phyloP scores from a whole-genome alignment of 2,888 invertebrate species.

The Lampropteryx suffumata region DNA sequence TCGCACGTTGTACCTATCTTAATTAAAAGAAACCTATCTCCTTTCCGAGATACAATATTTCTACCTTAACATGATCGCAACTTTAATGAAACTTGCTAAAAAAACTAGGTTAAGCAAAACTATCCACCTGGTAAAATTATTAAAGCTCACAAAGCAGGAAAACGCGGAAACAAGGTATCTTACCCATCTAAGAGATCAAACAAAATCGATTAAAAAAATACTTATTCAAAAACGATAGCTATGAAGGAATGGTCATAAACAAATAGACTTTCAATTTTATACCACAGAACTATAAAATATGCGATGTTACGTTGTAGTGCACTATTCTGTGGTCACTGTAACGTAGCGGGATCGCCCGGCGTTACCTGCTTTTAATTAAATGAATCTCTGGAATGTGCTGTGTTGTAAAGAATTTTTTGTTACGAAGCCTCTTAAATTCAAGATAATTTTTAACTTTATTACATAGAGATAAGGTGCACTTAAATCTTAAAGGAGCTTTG shows the following conservation, averaged over 20 bases:
- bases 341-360: slow-evolving; percentile 26
- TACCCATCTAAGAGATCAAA: too few species aligned
- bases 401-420: slow-evolving; percentile 46
- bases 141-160: too few species aligned
- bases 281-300: not conserved
- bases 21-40: too few species aligned
- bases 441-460: slow-evolving; percentile 32
- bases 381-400: slow-evolving; percentile 60
- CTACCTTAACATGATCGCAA: too few species aligned
- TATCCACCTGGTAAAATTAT: too few species aligned
- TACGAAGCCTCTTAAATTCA: slow-evolving; percentile 23
- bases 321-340: slow-evolving; percentile 17
- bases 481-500: slow-evolving; percentile 17
- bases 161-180: too few species aligned
- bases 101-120: too few species aligned
- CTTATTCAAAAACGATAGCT: too few species aligned
- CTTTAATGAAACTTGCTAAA: too few species aligned
- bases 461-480: slow-evolving; percentile 14
- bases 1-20: too few species aligned
- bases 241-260: not conserved
- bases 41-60: too few species aligned
- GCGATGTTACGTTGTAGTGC: not conserved
- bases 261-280: slow-evolving; percentile 21
- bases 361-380: slow-evolving; percentile 59
- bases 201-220: too few species aligned